Evolutionary conservation across 2,113 vertebrate species (phyloP), one percentile per base, ranked within the genome.

Genomic region (Thryonomys swinderianus): DNA sequence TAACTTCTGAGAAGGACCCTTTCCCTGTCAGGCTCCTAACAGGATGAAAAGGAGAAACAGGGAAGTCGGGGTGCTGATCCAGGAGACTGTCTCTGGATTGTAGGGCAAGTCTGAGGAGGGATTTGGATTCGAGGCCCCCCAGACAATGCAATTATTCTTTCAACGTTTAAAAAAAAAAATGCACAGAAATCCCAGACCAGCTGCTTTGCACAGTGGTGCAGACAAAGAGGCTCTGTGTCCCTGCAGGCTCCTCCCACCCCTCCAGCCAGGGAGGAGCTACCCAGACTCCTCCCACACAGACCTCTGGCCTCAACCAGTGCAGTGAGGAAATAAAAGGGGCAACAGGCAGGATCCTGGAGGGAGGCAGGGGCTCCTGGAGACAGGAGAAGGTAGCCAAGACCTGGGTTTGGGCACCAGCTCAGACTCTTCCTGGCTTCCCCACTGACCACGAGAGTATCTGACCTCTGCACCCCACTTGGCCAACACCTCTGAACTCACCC

Each of bases 141-240:
- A 96, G 40, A 98, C 97, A 98, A 97, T 97, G 96, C 91, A 95
- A 97, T 96, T 96, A 98, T 97, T 98, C 97, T 98, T 98, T 96
- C 84, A 90, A 96, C 95, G 85, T 96, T 55, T 88, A 93, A 69
- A 88, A 82, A 57, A 82, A 84, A 92, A 96, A 95, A 95, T 10
- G 81, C 94, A 94, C 97, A 98, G 97, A 98, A 97, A 97, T 96
- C 97, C 96, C 96, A 95, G 96, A 95, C 95, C 95, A 96, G 96
- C 97, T 97, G 97, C 97, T 96, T 95, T 88, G 78, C 91, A 95
- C 67, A 40, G 82, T 1, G 13, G 20, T 55, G 57, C 83, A 89
- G 86, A 98, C 97, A 98, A 98, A 97, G 95, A 81, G 96, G 85
- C 96, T 96, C 97, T 97, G 96, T 97, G 95, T 97, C 88, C 85